A percentile compares a stretch with the other conserved stretches of the same genome.
These are phyloP conservation scores for Drosophila sp. DNA, from an alignment of 1,140 invertebrate species.

Conservation along the genomic window DNA sequence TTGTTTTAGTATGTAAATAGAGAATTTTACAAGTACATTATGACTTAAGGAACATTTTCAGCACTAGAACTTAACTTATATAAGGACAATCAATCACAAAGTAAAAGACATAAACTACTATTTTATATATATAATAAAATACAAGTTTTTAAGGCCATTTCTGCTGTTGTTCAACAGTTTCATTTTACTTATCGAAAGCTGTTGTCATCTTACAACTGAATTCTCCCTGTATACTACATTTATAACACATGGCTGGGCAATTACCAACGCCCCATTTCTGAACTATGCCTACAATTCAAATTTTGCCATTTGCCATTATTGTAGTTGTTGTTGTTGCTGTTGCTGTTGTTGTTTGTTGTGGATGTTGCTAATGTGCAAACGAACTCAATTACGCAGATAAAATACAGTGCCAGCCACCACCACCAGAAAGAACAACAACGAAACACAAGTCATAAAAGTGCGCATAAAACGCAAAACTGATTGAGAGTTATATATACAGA, in stretches of 20 bases:
- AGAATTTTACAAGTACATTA: too few relatives aligned
- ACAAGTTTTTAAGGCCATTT: constrained; percentile 1
- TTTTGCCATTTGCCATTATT: constrained; percentile 21
- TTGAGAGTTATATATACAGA: constrained; percentile 68
- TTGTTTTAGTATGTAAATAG: too few relatives aligned
- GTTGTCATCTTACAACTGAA: constrained; percentile 11
- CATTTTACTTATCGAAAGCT: constrained; percentile 14
- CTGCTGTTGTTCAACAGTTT: neutral
- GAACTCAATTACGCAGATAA: constrained; percentile 80
- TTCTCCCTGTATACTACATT: constrained; percentile 20
- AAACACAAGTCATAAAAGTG: constrained; percentile 77
- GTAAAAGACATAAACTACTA: too few relatives aligned
- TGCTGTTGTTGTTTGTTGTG: constrained; percentile 44
- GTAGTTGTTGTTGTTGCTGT: constrained; percentile 22
- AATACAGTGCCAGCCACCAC: constrained; percentile 56
- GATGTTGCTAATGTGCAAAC: constrained; percentile 76
- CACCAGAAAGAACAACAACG: constrained; percentile 52
- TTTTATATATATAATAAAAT: neutral
- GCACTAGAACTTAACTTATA: too few relatives aligned
- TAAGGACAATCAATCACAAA: too few relatives aligned
- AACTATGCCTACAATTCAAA: constrained; percentile 49
- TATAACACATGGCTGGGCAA: constrained; percentile 47
- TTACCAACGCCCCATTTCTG: constrained; percentile 38
- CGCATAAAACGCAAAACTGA: constrained; percentile 80
- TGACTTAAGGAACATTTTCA: too few relatives aligned